Base-by-base conservation (phyloP, 1,140 invertebrate species). In the Drosophila kanapiae region DNA sequence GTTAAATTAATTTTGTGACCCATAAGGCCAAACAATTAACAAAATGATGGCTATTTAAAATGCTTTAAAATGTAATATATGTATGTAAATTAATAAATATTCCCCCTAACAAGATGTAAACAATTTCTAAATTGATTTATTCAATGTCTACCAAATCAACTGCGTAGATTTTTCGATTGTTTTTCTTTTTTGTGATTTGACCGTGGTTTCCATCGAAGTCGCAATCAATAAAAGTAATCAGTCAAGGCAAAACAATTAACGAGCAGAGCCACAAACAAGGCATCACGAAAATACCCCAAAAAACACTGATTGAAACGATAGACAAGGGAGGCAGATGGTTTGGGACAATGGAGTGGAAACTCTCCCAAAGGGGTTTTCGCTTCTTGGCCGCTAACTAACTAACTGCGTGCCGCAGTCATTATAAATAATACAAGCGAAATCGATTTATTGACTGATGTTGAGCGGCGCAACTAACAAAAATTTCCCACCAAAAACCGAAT, bases 401-500 rank as follows among this genome's bases (percentile, higher is more conserved):
- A 48, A 64, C 62, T 64, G 77, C 75, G 82, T 82, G 82, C 69
- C 75, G 48, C 61, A 56, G 58, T 54, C 70, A 84, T 85, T 82
- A 90, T 88, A 90, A 90, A 88, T 88, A 90, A 88, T 90, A 68
- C 60, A 90, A 38, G 40, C 35, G 61, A 54, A 81, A 88, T 88
- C 85, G 85, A 88, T 88, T 90, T 88, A 88, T 88, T 90, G 85
- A 88, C 85, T 88, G 80, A 80, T 78, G 79, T 71, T 69, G 61
- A 75, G 76, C 63, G 56, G 62, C 3, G 38, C 33, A 69, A 54
- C 67, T 70, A 69, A 65, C 38, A 64, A 59, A 80, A 78, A 74
- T 72, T 56, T 48, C 56, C 68, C 58, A 51, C 45, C 33, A 38
- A 56, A 60, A 65, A 65, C 57, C 47, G 38, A 35, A 7, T 59